Evolutionary conservation across 2,797 vertebrate genomes (phyloP).

Genomic region (Ctenopoma multispine): DNA sequence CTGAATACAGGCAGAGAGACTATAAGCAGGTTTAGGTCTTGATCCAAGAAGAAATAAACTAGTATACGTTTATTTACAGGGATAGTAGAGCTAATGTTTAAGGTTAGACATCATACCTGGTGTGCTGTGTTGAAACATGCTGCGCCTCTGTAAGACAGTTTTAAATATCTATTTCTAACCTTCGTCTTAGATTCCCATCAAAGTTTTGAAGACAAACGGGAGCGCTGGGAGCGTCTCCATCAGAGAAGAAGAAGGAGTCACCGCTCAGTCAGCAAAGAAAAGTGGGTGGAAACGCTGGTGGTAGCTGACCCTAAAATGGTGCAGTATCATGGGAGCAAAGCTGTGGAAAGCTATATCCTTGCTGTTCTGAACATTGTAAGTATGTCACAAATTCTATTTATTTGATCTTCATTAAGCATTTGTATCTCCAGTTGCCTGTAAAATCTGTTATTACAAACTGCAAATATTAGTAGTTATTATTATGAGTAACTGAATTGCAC

Average conservation of each 20-base stretch:
- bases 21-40: background rate
- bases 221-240: constrained; percentile 86
- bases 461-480: background rate
- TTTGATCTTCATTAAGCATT: background rate
- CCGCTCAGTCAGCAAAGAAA: constrained; percentile 94
- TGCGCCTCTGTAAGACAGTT: background rate
- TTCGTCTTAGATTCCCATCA: constrained; percentile 71
- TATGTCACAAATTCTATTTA: constrained; percentile 18
- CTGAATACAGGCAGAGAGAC: background rate
- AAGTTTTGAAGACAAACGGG: constrained; percentile 73
- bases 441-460: too few species aligned
- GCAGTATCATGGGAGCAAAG: constrained; percentile 90
- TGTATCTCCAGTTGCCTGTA: background rate
- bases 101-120: background rate
- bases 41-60: background rate
- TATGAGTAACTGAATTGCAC: background rate
- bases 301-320: constrained; percentile 97
- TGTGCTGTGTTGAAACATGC: background rate
- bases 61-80: background rate
- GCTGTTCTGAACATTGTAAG: constrained; percentile 99
- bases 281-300: constrained; percentile 98
- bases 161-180: constrained; percentile 2
- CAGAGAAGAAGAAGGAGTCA: constrained; percentile 73
- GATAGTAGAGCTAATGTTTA: background rate
- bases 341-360: constrained; percentile 92